These are phyloP conservation scores for Podarcis muralis DNA, from an alignment of 2,113 vertebrate genomes.

Conservation along the genomic window DNA sequence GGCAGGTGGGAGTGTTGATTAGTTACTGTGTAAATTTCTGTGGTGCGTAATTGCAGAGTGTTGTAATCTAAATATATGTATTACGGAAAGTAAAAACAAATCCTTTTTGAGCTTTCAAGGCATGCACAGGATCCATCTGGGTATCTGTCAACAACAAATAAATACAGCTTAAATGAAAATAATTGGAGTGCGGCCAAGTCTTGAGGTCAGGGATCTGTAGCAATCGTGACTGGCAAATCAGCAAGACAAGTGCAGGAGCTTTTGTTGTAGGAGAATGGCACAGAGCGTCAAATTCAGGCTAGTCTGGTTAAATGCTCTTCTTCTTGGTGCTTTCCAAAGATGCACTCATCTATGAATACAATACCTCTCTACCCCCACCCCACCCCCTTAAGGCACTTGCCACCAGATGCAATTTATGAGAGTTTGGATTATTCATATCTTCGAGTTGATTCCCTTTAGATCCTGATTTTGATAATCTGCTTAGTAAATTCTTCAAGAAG, in stretches of 20 bases:
- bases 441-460: not conserved
- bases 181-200: constrained; percentile 5
- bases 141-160: constrained; percentile 4
- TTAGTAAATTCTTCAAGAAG: not conserved
- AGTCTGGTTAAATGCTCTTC: not conserved
- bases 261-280: not conserved
- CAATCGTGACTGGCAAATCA: not conserved
- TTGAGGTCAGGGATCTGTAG: constrained; percentile 10
- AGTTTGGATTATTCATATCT: not conserved
- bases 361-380: not conserved
- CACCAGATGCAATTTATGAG: not conserved
- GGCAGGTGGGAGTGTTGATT: not conserved
- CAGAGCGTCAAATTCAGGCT: not conserved
- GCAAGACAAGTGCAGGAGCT: not conserved
- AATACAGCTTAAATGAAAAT: not conserved
- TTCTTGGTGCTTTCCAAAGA: not conserved
- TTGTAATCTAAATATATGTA: not conserved
- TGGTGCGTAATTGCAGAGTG: not conserved
- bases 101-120: constrained; percentile 15
- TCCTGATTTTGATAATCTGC: not conserved
- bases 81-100: not conserved
- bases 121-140: constrained; percentile 13
- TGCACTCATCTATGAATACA: not conserved
- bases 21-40: constrained; percentile 4
- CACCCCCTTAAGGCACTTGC: not conserved